These are phyloP conservation scores for Hassar affinis DNA, from an alignment of 2,113 vertebrate species.

Conservation along the genomic window DNA sequence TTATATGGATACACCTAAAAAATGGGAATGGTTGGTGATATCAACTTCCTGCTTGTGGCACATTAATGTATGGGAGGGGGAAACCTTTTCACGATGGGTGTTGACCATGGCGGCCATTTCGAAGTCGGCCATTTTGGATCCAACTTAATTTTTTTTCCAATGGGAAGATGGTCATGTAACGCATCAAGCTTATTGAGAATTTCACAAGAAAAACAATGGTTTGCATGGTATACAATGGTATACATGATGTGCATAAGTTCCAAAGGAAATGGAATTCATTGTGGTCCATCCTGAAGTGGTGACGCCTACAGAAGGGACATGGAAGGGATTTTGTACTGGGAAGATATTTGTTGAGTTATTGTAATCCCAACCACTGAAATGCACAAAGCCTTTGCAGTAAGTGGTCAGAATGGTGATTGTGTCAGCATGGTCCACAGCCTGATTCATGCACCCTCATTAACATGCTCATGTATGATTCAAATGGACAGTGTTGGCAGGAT, in stretches of 20 bases:
- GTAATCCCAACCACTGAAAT: background rate
- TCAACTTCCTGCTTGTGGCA: too few relatives aligned
- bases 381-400: background rate
- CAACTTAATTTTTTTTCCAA: too few relatives aligned
- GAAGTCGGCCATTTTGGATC: too few relatives aligned
- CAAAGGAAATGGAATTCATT: background rate
- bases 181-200: too few relatives aligned
- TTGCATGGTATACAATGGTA: too few relatives aligned
- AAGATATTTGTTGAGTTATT: background rate
- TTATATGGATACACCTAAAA: too few relatives aligned
- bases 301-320: background rate
- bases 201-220: too few relatives aligned
- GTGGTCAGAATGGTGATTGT: background rate
- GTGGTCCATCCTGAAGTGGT: background rate
- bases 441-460: background rate
- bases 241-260: background rate
- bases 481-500: background rate
- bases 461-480: background rate
- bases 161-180: too few relatives aligned
- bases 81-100: too few relatives aligned
- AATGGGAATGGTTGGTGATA: too few relatives aligned
- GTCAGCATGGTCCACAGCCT: background rate
- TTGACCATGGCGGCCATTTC: too few relatives aligned
- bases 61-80: too few relatives aligned
- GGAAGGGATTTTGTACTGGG: background rate